phyloP scores from a whole-genome alignment of 2,113 vertebrate species.

The Rhizomys pruinosus region DNA sequence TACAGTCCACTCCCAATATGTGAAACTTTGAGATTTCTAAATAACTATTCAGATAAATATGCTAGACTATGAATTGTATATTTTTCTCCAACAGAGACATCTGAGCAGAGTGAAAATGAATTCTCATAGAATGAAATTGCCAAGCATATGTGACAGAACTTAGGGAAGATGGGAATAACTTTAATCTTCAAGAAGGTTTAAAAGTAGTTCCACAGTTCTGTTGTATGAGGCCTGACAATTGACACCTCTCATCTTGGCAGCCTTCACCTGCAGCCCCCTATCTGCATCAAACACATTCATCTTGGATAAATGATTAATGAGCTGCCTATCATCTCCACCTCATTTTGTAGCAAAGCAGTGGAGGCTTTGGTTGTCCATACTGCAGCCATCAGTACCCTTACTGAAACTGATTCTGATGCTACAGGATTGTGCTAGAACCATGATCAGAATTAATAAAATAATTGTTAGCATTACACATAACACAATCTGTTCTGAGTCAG shows the following conservation, averaged over 20 bases:
- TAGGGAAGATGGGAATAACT: conserved; percentile 50
- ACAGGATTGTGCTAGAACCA: conserved; percentile 10
- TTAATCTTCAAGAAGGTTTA: conserved; percentile 71
- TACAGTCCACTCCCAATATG: neutral
- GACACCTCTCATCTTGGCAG: conserved; percentile 73
- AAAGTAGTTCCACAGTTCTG: conserved; percentile 65
- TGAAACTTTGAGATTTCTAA: conserved; percentile 55
- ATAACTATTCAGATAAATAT: conserved; percentile 33
- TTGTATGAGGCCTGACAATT: conserved; percentile 67
- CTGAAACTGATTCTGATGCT: conserved; percentile 58
- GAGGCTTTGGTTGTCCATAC: conserved; percentile 44
- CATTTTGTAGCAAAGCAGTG: conserved; percentile 15
- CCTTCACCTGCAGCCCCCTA: conserved; percentile 51
- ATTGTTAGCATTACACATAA: conserved; percentile 44
- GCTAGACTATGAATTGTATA: conserved; percentile 46
- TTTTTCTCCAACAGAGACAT: conserved; percentile 64
- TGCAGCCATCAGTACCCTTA: conserved; percentile 51
- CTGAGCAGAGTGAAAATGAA: conserved; percentile 69
- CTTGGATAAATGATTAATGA: conserved; percentile 69
- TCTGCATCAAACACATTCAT: conserved; percentile 64
- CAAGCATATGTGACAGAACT: conserved; percentile 46
- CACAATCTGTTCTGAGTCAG: neutral
- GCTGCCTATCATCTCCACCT: conserved; percentile 53
- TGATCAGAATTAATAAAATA: conserved; percentile 58
- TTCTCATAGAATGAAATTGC: conserved; percentile 65